These are phyloP conservation scores for Mantis religiosa DNA, from an alignment of 2,888 invertebrate species.

Conservation along the genomic window DNA sequence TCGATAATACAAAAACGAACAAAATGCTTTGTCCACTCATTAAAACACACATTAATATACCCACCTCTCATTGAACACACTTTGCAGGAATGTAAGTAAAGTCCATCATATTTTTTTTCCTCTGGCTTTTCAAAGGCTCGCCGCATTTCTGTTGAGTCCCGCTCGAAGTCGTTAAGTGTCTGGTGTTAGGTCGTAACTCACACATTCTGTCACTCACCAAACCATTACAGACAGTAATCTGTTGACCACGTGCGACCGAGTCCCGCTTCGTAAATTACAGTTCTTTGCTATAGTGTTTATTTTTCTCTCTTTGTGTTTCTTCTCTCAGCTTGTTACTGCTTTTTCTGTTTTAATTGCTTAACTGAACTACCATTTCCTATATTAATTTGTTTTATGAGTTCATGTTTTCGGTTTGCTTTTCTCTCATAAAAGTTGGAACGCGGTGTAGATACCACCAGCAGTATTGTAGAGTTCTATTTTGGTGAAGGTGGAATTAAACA, in stretches of 20 bases:
- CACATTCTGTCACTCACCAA: not conserved
- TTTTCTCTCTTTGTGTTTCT: not conserved
- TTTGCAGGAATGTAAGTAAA: not conserved
- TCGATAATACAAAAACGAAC: too few species aligned
- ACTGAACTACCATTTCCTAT: too few species aligned
- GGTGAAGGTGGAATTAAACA: too few species aligned
- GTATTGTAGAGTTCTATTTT: too few species aligned
- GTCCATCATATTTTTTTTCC: not conserved
- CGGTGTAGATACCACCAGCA: too few species aligned
- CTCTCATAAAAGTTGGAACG: too few species aligned
- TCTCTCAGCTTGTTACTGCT: not conserved
- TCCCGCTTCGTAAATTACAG: not conserved
- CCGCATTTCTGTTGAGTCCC: not conserved
- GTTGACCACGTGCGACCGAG: not conserved
- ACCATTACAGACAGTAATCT: not conserved
- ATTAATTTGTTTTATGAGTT: too few species aligned
- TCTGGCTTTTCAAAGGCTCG: not conserved
- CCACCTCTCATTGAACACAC: not conserved
- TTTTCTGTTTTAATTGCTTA: not conserved
- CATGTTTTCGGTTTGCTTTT: too few species aligned
- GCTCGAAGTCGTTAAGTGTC: not conserved
- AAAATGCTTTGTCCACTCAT: too few species aligned
- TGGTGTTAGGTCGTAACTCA: not conserved
- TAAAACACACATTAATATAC: too few species aligned
- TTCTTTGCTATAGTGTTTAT: not conserved